phyloP scores from a whole-genome alignment of 2,797 vertebrate species.

The Acanthiza pusilla region DNA sequence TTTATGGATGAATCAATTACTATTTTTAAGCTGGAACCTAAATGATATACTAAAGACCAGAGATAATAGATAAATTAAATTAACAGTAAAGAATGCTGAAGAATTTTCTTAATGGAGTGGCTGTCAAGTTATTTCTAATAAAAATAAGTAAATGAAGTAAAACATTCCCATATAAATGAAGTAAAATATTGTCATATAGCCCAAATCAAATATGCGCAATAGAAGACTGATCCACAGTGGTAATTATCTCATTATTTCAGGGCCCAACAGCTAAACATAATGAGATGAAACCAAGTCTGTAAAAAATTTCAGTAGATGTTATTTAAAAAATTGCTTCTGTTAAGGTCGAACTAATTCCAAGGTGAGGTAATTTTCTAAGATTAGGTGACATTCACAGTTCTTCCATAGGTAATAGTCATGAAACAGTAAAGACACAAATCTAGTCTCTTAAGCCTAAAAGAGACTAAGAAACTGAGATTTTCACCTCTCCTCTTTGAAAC shows the following conservation, averaged over 20 bases:
- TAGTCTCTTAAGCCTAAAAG: not conserved
- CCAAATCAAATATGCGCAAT: not conserved
- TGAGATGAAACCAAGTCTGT: not conserved
- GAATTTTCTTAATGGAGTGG: not conserved
- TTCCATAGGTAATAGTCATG: not conserved
- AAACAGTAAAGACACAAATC: not conserved
- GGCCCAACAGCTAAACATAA: not conserved
- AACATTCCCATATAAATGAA: not conserved
- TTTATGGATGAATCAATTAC: not conserved
- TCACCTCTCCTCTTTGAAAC: not conserved
- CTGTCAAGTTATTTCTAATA: not conserved
- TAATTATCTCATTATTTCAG: constrained; percentile 7
- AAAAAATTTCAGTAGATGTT: not conserved
- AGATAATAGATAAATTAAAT: not conserved
- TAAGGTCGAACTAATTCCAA: not conserved
- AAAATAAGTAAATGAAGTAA: constrained; percentile 1
- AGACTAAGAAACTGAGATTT: not conserved
- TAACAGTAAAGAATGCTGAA: not conserved
- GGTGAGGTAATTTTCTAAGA: not conserved
- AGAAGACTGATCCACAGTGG: not conserved
- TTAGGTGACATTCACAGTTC: not conserved
- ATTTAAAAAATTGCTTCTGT: not conserved
- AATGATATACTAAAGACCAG: not conserved
- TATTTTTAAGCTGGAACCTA: not conserved
- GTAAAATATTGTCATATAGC: not conserved